Base-by-base conservation (phyloP, 2,888 invertebrate species). In the Drosophila neutralis region DNA sequence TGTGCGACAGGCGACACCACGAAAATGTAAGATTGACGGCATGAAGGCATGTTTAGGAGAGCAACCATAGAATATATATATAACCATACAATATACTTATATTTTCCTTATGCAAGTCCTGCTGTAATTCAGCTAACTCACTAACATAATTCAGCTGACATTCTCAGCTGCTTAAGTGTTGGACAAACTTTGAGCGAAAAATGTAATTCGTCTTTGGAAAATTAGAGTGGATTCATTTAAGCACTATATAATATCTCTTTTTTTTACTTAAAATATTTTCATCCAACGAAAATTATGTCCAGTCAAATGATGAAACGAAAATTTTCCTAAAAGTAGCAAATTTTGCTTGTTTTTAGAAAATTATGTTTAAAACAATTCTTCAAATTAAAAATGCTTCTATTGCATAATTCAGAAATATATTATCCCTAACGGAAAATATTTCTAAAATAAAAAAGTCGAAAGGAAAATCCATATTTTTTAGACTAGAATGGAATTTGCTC, bases 101-200 rank as follows among this genome's bases (percentile, higher is more conserved):
- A 29, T 73, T 53, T 60, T 24, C 15, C 57, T 51, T 58, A 31
- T 71, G 53, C 58, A 71, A 62, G 52, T 59, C 27, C 40, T 24
- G 10, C 49, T 62, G 59, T 69, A 67, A 75, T 73, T 64, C 70
- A 75, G 61, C 52, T 61, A 45, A 24, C 45, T 45, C 15, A 73
- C 69, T 70, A 70, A 60, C 71, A 80, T 71, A 82, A 79, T 67
- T 72, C 67, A 69, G 61, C 69, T 75, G 85, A 57, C 71, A 73
- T 83, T 80, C 69, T 53, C 64, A 62, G 62, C 77, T 84, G 79
- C 73, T 81, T 87, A 85, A 87, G 85, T 82, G 78, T 45, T 82
- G 80, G 73, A 75, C 81, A 87, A 87, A 79, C 83, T 85, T 64
- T 24, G 69, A 65, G 71, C 75, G 71, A 83, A 83, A 82, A 82